These are phyloP conservation scores for Schizotus pectinicornis DNA, from an alignment of 2,888 invertebrate genomes.

Conservation along the genomic window DNA sequence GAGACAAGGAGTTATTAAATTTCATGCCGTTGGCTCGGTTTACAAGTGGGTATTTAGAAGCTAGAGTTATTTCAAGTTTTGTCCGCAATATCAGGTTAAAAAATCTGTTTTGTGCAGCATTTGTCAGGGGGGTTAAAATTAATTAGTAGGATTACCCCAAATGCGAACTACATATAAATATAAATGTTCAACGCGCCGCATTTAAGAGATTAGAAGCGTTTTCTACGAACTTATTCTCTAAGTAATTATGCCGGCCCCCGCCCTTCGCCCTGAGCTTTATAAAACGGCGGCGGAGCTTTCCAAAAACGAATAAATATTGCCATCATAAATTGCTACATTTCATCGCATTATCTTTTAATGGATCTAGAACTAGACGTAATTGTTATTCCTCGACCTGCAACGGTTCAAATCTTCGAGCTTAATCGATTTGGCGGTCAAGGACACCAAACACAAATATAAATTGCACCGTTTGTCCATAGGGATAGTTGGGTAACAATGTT, in stretches of 20 bases:
- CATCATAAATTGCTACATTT: constrained; percentile 18
- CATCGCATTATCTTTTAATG: constrained; percentile 19
- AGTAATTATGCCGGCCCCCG: constrained; percentile 17
- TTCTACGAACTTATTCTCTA: constrained; percentile 22
- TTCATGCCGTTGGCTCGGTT: no score
- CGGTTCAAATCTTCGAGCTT: constrained; percentile 9
- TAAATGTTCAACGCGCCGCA: constrained; percentile 22
- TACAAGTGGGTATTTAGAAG: no score
- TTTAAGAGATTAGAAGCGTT: constrained; percentile 24
- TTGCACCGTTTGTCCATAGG: neutral
- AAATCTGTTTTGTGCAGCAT: constrained; percentile 12
- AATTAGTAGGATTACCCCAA: constrained; percentile 18
- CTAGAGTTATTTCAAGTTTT: no score
- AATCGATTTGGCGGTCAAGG: constrained; percentile 25
- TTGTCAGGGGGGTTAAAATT: constrained; percentile 1
- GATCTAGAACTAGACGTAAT: constrained; percentile 19
- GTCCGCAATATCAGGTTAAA: neutral
- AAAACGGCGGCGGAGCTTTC: constrained; percentile 11
- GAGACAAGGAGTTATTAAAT: no score
- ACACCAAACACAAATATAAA: constrained; percentile 12
- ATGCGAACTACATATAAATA: constrained; percentile 22
- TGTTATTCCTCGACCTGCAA: constrained; percentile 13
- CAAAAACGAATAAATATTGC: constrained; percentile 16
- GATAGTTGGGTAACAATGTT: neutral
- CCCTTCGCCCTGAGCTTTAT: constrained; percentile 11